Evolutionary conservation across 2,888 invertebrate species (phyloP).

Genomic region (Cyaniris semiargus): DNA sequence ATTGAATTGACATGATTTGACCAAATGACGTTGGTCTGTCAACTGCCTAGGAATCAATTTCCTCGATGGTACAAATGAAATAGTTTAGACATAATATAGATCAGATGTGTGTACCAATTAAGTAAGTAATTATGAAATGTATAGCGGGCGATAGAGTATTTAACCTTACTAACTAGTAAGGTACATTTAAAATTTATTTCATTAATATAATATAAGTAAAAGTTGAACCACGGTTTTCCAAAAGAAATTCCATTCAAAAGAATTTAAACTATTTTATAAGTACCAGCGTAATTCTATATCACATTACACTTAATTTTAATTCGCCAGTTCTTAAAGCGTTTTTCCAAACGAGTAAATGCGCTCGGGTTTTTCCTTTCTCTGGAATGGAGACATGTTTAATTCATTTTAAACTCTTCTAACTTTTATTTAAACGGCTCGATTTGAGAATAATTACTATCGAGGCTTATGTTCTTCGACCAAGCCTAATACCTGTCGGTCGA

Average conservation of each 20-base stretch:
- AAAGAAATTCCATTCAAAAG: not conserved
- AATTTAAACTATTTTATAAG: not conserved
- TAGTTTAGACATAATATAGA: no score
- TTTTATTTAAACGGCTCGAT: constrained; percentile 25
- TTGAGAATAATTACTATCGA: constrained; percentile 13
- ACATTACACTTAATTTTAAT: constrained; percentile 14
- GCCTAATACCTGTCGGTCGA: not conserved
- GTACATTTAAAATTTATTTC: no score
- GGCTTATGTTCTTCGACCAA: not conserved
- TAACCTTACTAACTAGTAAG: no score
- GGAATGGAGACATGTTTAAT: constrained; percentile 5
- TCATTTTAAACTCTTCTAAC: constrained; percentile 22
- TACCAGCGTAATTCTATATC: constrained; percentile 15
- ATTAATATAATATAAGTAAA: not conserved
- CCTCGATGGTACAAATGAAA: no score
- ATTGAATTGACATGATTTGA: no score
- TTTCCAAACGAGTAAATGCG: constrained; percentile 22
- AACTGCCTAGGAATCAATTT: no score
- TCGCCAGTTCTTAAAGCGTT: constrained; percentile 26
- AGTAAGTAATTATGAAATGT: no score
- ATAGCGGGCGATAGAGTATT: no score
- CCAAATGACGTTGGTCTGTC: no score
- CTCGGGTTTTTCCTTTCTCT: not conserved
- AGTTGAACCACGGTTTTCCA: not conserved
- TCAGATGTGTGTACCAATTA: no score